Conservation (phyloP, 2,113 vertebrate species). For the Hypomesus transpacificus region DNA sequence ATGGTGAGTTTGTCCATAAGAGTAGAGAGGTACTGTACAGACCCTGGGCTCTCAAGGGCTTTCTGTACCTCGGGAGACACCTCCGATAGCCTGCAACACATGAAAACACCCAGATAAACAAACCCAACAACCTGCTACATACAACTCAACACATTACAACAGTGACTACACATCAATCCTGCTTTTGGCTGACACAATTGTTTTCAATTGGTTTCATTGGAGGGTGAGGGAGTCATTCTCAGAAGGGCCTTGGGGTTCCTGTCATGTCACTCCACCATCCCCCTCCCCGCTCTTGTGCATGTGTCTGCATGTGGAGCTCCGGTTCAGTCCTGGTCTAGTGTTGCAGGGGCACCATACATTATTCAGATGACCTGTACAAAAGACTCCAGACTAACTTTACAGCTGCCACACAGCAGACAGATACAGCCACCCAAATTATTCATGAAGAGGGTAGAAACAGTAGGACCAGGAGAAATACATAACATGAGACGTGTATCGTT, state of each 20-base stretch:
- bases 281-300: not conserved
- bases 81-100: conserved; percentile 62
- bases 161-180: not conserved
- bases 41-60: conserved; percentile 46
- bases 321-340: conserved; percentile 64
- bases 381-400: conserved; percentile 52
- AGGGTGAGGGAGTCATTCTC: too few relatives aligned
- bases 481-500: too few relatives aligned
- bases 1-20: conserved; percentile 63
- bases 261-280: not conserved
- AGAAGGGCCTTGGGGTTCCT: not conserved
- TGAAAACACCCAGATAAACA: not conserved
- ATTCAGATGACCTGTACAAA: conserved; percentile 68
- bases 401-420: conserved; percentile 64
- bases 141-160: not conserved
- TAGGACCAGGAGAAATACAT: conserved; percentile 31
- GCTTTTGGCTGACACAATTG: not conserved
- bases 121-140: not conserved
- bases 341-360: conserved; percentile 71
- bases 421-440: conserved; percentile 72
- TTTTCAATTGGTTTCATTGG: too few relatives aligned
- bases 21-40: conserved; percentile 55
- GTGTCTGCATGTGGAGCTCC: conserved; percentile 49
- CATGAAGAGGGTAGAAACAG: conserved; percentile 64
- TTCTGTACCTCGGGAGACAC: conserved; percentile 60